Percentiles rank a stretch among this genome's conserved stretches.
These are phyloP conservation scores for Agriopis aurantiaria DNA, from an alignment of 2,888 invertebrate genomes.

Conservation along the genomic window DNA sequence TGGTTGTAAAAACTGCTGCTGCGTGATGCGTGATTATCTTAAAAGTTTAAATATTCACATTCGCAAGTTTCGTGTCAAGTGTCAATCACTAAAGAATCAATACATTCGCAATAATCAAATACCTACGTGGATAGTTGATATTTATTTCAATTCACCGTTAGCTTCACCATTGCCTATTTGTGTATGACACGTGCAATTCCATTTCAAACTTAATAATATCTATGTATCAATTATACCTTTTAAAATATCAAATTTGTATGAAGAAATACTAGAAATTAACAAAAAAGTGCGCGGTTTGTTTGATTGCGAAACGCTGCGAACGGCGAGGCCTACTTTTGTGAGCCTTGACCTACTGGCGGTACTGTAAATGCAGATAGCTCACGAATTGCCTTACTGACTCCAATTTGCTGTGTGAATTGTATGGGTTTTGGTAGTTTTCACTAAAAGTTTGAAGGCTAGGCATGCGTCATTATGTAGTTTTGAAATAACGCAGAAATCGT, in stretches of 20 bases:
- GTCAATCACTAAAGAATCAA: constrained; percentile 12
- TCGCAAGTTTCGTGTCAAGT: neutral
- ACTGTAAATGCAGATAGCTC: constrained; percentile 29
- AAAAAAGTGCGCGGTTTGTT: constrained; percentile 41
- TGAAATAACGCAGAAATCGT: too few relatives aligned
- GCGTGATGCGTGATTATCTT: constrained; percentile 3
- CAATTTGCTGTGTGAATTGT: constrained; percentile 17
- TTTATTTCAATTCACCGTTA: constrained; percentile 1
- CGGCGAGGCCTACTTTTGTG: constrained; percentile 44
- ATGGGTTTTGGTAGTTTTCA: neutral
- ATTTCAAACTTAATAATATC: constrained; percentile 12
- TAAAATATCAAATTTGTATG: constrained; percentile 34
- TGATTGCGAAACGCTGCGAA: constrained; percentile 45
- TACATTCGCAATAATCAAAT: constrained; percentile 9
- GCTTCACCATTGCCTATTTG: neutral
- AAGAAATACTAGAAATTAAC: constrained; percentile 42
- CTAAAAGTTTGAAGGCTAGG: neutral
- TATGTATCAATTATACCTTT: neutral
- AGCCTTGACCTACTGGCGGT: constrained; percentile 48
- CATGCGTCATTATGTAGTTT: neutral
- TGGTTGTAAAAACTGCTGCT: neutral
- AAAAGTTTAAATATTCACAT: constrained; percentile 4
- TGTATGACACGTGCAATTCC: constrained; percentile 5
- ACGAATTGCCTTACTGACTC: constrained; percentile 19
- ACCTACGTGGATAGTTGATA: neutral